Conservation (phyloP, 2,797 vertebrate genomes). For the Leptodon cayanensis region DNA sequence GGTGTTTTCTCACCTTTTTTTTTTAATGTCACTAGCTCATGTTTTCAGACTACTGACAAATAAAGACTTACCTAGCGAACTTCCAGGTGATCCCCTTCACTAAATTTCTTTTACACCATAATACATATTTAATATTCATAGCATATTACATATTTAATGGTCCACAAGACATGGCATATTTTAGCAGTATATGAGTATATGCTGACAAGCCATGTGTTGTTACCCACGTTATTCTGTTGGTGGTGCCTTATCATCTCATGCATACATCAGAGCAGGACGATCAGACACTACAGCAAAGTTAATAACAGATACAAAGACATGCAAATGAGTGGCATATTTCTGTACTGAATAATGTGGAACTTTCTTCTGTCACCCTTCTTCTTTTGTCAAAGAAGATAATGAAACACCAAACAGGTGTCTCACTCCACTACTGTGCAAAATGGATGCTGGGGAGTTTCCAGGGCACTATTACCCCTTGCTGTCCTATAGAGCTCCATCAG, state of each 20-base stretch:
- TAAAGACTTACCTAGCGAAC: background rate
- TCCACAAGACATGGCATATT: background rate
- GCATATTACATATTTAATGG: background rate
- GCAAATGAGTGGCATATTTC: background rate
- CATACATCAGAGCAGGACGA: background rate
- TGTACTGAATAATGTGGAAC: background rate
- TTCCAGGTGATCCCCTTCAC: background rate
- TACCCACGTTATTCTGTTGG: background rate
- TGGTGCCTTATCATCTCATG: background rate
- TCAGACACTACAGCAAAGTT: background rate
- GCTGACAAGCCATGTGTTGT: constrained; percentile 14
- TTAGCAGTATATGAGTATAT: constrained; percentile 33
- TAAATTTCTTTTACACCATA: background rate
- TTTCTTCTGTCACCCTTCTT: background rate
- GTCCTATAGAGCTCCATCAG: background rate
- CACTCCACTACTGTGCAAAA: background rate
- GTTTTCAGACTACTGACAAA: background rate
- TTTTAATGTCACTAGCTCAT: background rate
- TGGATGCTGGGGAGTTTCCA: background rate
- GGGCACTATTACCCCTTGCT: background rate
- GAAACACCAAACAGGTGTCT: background rate
- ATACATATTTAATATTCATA: constrained; percentile 29
- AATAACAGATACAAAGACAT: background rate
- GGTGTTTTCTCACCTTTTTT: background rate
- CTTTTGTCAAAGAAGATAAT: background rate